Base-by-base conservation (phyloP, 2,888 invertebrate species). In the Eilema caniola region DNA sequence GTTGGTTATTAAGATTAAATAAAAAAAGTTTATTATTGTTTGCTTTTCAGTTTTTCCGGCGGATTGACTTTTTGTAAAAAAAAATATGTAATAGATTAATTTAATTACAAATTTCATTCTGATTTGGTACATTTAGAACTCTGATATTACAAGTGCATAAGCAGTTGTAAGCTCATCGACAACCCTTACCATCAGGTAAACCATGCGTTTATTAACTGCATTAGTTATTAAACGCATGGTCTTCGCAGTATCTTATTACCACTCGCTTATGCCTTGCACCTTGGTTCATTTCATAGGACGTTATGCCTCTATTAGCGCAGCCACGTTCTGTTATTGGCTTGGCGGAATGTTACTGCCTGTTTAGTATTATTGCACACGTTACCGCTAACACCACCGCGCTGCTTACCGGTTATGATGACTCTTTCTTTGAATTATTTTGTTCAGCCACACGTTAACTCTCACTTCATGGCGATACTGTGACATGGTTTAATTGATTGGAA, bases 231-330 rank as follows among this genome's bases (percentile, higher is more conserved):
- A n/a, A n/a, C n/a, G n/a, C n/a, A n/a, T 16, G 3, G 16, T 41
- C 41, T 5, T 14, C 4, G 16, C 14, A 41, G 11, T 12, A 12
- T 37, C 37, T 2, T 2, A 1, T 41, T 41, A 12, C 41, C 16
- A 8, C 5, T 41, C 59, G 59, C 75, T 69, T 61, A 4, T 74
- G 10, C 3, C 63, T 69, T 37, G 61, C 24, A 5, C 73, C 66
- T 10, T 24, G 5, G 23, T 14, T 47, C 59, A 33, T 71, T 74
- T 67, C 70, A 77, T 72, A 37, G 77, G 70, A 68, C 71, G 76
- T 78, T 79, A 75, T 75, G 78, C 79, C 78, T 82, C 76, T 81
- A 82, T 80, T 82, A 83, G 79, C 72, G 77, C 74, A 67, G 74
- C 76, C 77, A 72, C 74, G 72, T 64, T 74, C 64, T 81, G 81